phyloP scores from a whole-genome alignment of 1,140 invertebrate species.

The Anthonomus grandis region DNA sequence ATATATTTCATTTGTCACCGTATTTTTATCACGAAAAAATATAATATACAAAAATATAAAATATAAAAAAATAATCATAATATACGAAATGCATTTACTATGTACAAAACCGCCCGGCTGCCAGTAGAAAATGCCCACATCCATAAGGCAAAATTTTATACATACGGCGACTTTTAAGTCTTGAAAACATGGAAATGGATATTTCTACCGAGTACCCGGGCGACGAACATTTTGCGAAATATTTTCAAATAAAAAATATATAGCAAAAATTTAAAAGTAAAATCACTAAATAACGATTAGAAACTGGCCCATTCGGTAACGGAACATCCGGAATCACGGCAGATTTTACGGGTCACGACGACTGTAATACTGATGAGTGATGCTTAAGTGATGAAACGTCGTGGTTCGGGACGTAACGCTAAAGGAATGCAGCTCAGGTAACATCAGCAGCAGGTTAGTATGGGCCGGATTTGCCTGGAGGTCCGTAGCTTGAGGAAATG shows the following conservation, averaged over 20 bases:
- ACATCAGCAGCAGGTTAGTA: constrained; percentile 32
- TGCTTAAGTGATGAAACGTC: constrained; percentile 10
- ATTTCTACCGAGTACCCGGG: constrained; percentile 4
- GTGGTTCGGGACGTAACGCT: not conserved
- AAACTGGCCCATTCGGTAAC: constrained; percentile 1
- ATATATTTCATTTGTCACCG: constrained; percentile 39
- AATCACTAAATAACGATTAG: constrained; percentile 7
- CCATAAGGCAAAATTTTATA: constrained; percentile 21
- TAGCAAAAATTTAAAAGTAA: constrained; percentile 19
- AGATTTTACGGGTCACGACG: constrained; percentile 19
- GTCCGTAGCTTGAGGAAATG: constrained; percentile 40
- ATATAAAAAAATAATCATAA: constrained; percentile 31
- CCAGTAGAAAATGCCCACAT: constrained; percentile 10
- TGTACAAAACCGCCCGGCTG: constrained; percentile 23
- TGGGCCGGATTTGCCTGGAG: constrained; percentile 42
- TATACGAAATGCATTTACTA: constrained; percentile 31
- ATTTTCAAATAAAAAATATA: constrained; percentile 19
- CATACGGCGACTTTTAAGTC: constrained; percentile 34
- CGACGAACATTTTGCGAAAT: constrained; percentile 14
- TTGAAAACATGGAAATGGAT: constrained; percentile 20
- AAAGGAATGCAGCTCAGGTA: constrained; percentile 9
- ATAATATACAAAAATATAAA: constrained; percentile 23
- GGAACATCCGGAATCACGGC: constrained; percentile 1
- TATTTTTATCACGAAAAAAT: constrained; percentile 31
- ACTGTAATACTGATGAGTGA: constrained; percentile 20